phyloP scores from a whole-genome alignment of 2,113 vertebrate genomes.

The Desmodus rotundus region DNA sequence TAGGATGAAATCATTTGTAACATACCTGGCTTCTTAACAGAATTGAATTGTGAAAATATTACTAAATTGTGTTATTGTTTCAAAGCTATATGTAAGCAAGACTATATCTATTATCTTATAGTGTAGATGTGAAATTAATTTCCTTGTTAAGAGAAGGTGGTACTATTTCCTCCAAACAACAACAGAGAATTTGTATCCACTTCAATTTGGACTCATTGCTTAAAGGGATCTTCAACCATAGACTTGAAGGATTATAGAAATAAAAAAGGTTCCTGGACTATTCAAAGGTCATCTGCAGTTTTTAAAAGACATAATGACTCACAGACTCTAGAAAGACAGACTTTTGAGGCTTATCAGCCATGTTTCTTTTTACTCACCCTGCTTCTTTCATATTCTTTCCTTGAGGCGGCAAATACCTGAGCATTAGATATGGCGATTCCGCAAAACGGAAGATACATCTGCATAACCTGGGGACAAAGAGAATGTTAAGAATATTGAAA shows the following conservation, averaged over 20 bases:
- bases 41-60: neutral
- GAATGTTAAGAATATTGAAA: conserved; percentile 41
- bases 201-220: neutral
- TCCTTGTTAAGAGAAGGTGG: conserved; percentile 26
- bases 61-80: neutral
- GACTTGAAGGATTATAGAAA: conserved; percentile 5
- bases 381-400: conserved; percentile 98
- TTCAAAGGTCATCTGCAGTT: conserved; percentile 20
- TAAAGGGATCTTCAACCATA: neutral
- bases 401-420: conserved; percentile 96
- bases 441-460: conserved; percentile 99
- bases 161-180: conserved; percentile 18
- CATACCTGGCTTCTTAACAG: neutral
- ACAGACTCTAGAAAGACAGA: conserved; percentile 29
- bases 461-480: conserved; percentile 89
- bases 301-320: neutral
- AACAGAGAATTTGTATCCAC: neutral
- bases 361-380: conserved; percentile 86
- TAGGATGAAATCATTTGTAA: neutral
- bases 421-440: conserved; percentile 98
- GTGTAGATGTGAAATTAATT: neutral
- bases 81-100: neutral
- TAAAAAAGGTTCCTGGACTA: neutral
- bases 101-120: neutral
- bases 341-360: neutral